These are phyloP conservation scores for Thumatha senex DNA, from an alignment of 2,888 invertebrate genomes.

Conservation along the genomic window DNA sequence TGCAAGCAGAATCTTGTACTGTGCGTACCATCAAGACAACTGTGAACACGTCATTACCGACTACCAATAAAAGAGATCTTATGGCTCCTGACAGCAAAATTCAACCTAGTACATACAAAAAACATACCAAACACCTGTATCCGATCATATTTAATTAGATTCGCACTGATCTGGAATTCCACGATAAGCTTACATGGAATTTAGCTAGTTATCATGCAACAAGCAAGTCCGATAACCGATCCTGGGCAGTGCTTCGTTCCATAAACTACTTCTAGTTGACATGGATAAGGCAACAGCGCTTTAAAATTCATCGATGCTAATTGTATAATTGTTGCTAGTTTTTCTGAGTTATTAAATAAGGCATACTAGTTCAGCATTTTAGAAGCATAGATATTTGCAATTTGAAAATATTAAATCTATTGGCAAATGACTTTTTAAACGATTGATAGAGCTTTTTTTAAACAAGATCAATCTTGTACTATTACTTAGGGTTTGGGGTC, in stretches of 20 bases:
- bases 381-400: not conserved
- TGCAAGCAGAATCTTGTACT: not conserved
- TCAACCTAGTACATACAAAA: not conserved
- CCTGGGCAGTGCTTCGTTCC: not conserved
- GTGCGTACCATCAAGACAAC: not conserved
- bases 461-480: too few species aligned
- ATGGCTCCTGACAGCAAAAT: not conserved
- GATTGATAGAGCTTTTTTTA: too few species aligned
- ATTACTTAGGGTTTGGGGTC: too few species aligned
- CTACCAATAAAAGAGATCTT: not conserved
- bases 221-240: slow-evolving; percentile 1
- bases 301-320: slow-evolving; percentile 11
- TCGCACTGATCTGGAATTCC: slow-evolving; percentile 8
- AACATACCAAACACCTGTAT: slow-evolving; percentile 1
- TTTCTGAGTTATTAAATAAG: not conserved
- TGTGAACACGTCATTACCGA: not conserved
- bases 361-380: not conserved
- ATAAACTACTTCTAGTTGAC: slow-evolving; percentile 2
- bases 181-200: slow-evolving; percentile 10
- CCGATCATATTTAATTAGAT: slow-evolving; percentile 5
- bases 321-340: slow-evolving; percentile 13
- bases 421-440: too few species aligned
- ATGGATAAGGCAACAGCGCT: slow-evolving; percentile 5
- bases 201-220: slow-evolving; percentile 5
- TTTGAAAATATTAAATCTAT: too few species aligned